These are phyloP conservation scores for Thysanoteuthis rhombus DNA, from an alignment of 2,888 invertebrate genomes.

Conservation along the genomic window DNA sequence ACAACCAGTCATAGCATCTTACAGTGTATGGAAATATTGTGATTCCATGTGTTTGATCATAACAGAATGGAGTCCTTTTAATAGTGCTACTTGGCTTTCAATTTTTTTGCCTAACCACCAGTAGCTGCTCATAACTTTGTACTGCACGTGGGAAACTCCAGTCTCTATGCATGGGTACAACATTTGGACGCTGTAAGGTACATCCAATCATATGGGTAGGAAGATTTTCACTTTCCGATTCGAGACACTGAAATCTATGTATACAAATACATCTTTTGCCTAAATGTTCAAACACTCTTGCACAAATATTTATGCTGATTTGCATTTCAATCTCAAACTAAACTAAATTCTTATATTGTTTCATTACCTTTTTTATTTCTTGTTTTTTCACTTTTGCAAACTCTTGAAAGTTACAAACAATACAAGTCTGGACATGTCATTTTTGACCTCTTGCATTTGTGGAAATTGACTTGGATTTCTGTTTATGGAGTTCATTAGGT, in stretches of 20 bases:
- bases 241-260: background rate
- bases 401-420: no score
- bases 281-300: background rate
- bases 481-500: no score
- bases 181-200: constrained; percentile 21
- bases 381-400: no score
- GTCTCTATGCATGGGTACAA: constrained; percentile 32
- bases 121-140: background rate
- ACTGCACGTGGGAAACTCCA: background rate
- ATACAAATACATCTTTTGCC: background rate
- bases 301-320: no score
- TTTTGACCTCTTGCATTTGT: no score
- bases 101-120: background rate
- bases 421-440: no score
- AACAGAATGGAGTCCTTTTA: background rate
- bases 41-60: background rate
- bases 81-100: background rate
- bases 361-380: no score
- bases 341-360: no score
- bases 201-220: constrained; percentile 27
- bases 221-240: background rate
- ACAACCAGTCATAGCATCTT: background rate
- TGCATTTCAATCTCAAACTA: no score
- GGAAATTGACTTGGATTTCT: no score
- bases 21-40: no score